Conservation (phyloP, 2,797 vertebrate species). For the Rhinichthys osculus region DNA sequence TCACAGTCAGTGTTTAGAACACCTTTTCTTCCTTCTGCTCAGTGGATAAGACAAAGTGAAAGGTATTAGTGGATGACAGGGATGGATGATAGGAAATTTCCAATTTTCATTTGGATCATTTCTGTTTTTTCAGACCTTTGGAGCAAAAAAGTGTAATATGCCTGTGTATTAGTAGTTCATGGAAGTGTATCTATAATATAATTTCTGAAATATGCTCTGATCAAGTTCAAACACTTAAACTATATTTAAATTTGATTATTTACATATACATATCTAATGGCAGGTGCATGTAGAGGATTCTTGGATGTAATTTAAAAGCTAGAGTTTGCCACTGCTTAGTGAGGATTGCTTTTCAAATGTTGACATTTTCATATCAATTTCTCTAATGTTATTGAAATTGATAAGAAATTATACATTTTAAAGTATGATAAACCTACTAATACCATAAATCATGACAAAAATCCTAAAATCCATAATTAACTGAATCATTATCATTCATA, state of each 20-base stretch:
- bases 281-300: not conserved
- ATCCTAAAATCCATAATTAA: not conserved
- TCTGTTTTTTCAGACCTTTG: not conserved
- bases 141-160: not conserved
- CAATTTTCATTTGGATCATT: conserved; percentile 4
- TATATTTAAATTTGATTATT: no score
- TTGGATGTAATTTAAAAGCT: not conserved
- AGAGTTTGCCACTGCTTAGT: not conserved
- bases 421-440: no score
- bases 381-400: not conserved
- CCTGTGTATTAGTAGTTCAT: not conserved
- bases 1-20: conserved; percentile 10
- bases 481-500: not conserved
- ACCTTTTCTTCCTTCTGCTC: not conserved
- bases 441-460: not conserved
- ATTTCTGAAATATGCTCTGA: not conserved
- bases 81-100: not conserved
- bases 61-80: not conserved
- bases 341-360: not conserved
- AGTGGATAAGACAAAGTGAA: conserved; percentile 6
- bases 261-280: no score
- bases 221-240: not conserved
- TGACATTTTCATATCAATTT: not conserved
- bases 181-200: not conserved
- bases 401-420: not conserved